Evolutionary conservation across 92 coral and sea anemone species (phyloP), one percentile per base, ranked within the genome.

Genomic region (Hydrozoanthus gracilis): DNA sequence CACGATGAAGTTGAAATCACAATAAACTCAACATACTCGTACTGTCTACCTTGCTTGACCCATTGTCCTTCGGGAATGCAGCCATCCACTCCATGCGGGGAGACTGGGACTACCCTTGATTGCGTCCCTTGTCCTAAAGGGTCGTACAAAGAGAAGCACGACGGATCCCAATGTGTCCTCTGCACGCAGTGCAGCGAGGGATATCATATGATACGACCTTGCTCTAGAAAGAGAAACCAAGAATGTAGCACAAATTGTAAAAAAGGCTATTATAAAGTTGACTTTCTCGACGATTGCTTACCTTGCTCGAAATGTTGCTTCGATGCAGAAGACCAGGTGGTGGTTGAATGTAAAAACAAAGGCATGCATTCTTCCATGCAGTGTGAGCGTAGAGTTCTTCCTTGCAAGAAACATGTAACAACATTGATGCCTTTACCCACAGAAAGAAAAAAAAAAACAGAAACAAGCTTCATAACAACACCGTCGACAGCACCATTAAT

Each of bases 251-350:
- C n/a, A 49, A 50, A 12, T 14, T 74, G 79, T 46, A 74, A 17
- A 7, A 74, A 46, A 50, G 79, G 61, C 4, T 74, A 49, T 15
- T 74, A 74, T 4, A 50, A 4, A 15, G 15, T 48, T 14, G 44
- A 50, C 14, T 7, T 14, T 44, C 44, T 50, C 6, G 45, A 51
- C 9, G 79, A 55, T 5, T 74, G 79, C 8, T 17, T 48, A 44
- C 79, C 39, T 16, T 74, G 79, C 51, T 74, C 79, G 3, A 74
- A 15, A 16, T 74, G 79, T 14, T 74, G 79, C 18, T 74, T 74
- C 10, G 79, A 74, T 50, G 79, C 44, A 1, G 51, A 5, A 2
- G 79, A 74, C 47, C 48, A 20, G n/a, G 39, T 74, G 13, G 44
- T 74, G 11, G 16, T 16, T 0, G 60, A 49, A 15, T 74, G 79